A percentile compares a stretch with the other conserved stretches of the same genome.
These are phyloP conservation scores for Lophochroa leadbeateri DNA, from an alignment of 2,113 vertebrate species.

Conservation along the genomic window DNA sequence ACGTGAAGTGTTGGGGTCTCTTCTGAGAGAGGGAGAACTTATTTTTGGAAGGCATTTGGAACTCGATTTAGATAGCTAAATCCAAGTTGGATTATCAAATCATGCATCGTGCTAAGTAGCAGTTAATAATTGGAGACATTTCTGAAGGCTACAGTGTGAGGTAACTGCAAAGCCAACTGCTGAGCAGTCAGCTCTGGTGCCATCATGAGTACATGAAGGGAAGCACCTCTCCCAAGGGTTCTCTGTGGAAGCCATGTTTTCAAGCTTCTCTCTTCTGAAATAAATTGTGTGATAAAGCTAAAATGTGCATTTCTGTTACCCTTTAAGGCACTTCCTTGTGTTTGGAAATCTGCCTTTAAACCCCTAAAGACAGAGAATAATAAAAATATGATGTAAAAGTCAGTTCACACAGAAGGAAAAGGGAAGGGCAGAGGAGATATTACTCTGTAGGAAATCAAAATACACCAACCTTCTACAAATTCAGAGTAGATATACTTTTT, in stretches of 20 bases:
- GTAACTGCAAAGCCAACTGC: background rate
- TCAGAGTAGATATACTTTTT: background rate
- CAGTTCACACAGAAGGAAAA: background rate
- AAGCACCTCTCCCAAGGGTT: background rate
- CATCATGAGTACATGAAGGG: background rate
- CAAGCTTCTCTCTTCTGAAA: background rate
- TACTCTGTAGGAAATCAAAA: background rate
- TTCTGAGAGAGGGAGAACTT: background rate
- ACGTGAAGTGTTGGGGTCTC: background rate
- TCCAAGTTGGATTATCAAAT: background rate
- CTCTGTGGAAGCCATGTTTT: background rate
- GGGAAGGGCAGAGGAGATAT: background rate
- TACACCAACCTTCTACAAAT: background rate
- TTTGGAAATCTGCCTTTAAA: background rate
- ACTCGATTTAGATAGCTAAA: background rate
- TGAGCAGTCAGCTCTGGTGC: conserved; percentile 8
- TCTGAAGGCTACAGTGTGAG: background rate
- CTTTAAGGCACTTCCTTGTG: background rate
- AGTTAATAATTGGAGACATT: background rate
- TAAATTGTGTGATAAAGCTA: background rate
- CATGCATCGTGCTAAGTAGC: rapidly evolving
- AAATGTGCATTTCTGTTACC: background rate
- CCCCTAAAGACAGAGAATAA: background rate
- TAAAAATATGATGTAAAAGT: background rate
- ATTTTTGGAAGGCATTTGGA: background rate